A percentile compares a stretch with the other conserved stretches of the same genome.
These are phyloP conservation scores for Drosophila setosimentum DNA, from an alignment of 2,888 invertebrate species.

Conservation along the genomic window DNA sequence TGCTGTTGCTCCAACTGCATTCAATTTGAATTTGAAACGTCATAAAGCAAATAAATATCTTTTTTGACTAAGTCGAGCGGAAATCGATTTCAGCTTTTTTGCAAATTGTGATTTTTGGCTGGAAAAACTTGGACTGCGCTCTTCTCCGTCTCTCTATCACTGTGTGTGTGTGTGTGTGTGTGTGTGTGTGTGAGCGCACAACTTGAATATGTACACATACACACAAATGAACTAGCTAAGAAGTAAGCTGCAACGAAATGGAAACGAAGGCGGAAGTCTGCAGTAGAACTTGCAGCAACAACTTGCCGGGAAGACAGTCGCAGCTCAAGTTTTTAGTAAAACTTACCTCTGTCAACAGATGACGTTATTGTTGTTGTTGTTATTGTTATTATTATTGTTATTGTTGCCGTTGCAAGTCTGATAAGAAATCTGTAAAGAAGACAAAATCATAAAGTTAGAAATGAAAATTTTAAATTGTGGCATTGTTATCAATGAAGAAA, in stretches of 20 bases:
- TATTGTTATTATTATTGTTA: neutral
- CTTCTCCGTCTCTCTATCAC: neutral
- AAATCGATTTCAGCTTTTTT: slow-evolving; percentile 42
- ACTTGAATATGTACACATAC: neutral
- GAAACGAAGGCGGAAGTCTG: slow-evolving; percentile 4
- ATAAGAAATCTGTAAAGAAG: slow-evolving; percentile 7
- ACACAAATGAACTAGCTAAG: slow-evolving; percentile 15
- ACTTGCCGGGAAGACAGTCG: neutral
- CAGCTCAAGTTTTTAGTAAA: slow-evolving; percentile 5
- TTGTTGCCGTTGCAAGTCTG: neutral
- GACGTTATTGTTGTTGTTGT: neutral
- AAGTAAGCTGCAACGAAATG: slow-evolving; percentile 9
- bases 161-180: neutral
- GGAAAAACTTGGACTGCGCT: neutral
- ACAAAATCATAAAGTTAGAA: neutral
- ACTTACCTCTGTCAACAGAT: slow-evolving; percentile 28
- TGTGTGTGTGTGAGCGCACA: neutral
- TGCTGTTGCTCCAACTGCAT: slow-evolving; percentile 17
- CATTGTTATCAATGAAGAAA: neutral
- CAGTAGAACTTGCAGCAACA: neutral
- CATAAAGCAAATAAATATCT: slow-evolving; percentile 44
- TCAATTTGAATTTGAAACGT: slow-evolving; percentile 36
- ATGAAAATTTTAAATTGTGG: neutral
- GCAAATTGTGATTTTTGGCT: slow-evolving; percentile 20
- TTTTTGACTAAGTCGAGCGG: slow-evolving; percentile 40